These are phyloP conservation scores for Chirona hameri DNA, from an alignment of 2,888 invertebrate species.

Conservation along the genomic window DNA sequence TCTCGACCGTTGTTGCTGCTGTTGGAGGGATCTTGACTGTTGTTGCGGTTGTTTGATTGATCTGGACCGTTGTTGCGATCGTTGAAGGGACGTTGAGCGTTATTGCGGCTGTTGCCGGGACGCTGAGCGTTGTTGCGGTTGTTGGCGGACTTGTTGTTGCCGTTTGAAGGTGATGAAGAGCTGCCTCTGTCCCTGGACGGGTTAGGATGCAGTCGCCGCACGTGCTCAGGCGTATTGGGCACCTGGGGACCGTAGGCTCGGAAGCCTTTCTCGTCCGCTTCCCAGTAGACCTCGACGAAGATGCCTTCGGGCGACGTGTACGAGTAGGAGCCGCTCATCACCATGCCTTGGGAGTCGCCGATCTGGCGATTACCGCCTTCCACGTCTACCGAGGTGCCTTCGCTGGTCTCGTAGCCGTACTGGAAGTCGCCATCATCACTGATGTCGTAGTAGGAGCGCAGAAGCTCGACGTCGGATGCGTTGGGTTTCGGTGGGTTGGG, in stretches of 20 bases:
- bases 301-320: neutral
- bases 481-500: no score
- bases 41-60: no score
- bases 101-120: no score
- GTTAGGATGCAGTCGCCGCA: neutral
- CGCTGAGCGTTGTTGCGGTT: no score
- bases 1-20: no score
- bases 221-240: neutral
- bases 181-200: no score
- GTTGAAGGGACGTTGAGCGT: no score
- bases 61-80: no score
- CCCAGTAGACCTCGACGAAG: neutral
- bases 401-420: slow-evolving; percentile 26
- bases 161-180: no score
- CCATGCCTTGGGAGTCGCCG: neutral
- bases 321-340: slow-evolving; percentile 23
- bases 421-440: neutral
- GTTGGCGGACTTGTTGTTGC: no score
- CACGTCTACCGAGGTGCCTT: neutral
- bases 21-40: no score
- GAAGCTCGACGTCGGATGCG: neutral
- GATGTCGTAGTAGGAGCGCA: neutral
- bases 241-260: neutral
- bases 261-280: slow-evolving; percentile 12
- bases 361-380: neutral